Conservation (phyloP, 2,113 vertebrate genomes). For the Nesoenas mayeri region DNA sequence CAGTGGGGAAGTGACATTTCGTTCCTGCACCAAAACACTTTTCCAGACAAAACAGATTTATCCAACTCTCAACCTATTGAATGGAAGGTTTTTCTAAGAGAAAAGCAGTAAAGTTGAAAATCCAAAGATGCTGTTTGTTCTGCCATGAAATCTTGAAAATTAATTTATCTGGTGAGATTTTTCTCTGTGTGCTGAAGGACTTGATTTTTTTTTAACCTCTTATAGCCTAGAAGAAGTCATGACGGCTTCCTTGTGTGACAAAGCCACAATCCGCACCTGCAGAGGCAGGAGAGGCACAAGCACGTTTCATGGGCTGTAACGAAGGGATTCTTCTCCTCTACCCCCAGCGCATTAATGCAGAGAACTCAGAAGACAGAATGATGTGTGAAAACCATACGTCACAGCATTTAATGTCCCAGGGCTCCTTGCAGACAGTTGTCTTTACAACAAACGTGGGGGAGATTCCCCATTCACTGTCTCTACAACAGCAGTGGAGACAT, state of each 20-base stretch:
- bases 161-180: not conserved
- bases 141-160: not conserved
- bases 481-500: not conserved
- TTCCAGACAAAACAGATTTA: not conserved
- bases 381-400: accelerated
- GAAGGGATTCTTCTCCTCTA: not conserved
- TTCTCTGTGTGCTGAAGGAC: not conserved
- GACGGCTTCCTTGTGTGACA: not conserved
- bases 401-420: not conserved
- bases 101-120: not conserved
- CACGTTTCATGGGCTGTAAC: not conserved
- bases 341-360: not conserved
- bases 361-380: not conserved
- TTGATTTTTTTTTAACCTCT: not conserved
- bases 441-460: not conserved
- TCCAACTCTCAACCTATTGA: not conserved
- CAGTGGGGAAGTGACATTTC: not conserved
- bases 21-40: not conserved
- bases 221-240: not conserved
- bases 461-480: not conserved
- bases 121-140: not conserved
- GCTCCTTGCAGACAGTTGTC: not conserved
- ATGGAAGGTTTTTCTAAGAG: not conserved
- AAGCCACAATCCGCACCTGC: not conserved
- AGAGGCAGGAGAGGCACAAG: not conserved